A percentile compares a stretch with the other conserved stretches of the same genome.
phyloP scores from a whole-genome alignment of 2,888 invertebrate genomes.

The Mythimna pallens region DNA sequence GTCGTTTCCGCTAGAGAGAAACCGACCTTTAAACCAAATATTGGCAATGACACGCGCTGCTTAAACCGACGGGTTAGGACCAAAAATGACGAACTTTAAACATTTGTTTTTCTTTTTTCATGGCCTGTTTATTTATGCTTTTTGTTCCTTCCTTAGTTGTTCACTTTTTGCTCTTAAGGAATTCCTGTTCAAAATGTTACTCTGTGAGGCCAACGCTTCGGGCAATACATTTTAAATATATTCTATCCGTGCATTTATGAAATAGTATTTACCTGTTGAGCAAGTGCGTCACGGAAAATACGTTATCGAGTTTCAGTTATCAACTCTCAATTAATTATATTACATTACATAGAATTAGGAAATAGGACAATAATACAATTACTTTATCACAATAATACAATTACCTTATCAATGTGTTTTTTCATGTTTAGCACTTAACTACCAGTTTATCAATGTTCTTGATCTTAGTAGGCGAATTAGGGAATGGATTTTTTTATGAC shows the following conservation, averaged over 20 bases:
- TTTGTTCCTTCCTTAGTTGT: not conserved
- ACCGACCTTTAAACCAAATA: no score
- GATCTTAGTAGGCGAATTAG: not conserved
- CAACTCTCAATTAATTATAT: slow-evolving; percentile 2
- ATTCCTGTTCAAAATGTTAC: not conserved
- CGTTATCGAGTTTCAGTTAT: not conserved
- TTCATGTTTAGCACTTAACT: slow-evolving; percentile 12
- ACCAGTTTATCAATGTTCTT: slow-evolving; percentile 3
- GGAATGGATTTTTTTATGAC: not conserved
- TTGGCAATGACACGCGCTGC: no score
- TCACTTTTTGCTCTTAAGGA: not conserved
- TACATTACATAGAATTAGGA: not conserved
- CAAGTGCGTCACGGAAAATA: not conserved
- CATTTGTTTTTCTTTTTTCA: no score
- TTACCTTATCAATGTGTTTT: slow-evolving; percentile 6
- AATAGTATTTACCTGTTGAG: not conserved
- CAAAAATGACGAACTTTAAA: no score
- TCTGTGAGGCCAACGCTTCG: not conserved
- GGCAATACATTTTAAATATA: no score
- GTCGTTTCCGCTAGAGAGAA: no score
- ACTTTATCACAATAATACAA: slow-evolving; percentile 6
- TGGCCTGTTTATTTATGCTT: no score
- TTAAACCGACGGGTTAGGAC: no score
- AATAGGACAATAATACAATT: slow-evolving; percentile 3
- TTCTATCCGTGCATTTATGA: not conserved